Conservation (phyloP, 2,113 vertebrate species). For the Tamias sibiricus region DNA sequence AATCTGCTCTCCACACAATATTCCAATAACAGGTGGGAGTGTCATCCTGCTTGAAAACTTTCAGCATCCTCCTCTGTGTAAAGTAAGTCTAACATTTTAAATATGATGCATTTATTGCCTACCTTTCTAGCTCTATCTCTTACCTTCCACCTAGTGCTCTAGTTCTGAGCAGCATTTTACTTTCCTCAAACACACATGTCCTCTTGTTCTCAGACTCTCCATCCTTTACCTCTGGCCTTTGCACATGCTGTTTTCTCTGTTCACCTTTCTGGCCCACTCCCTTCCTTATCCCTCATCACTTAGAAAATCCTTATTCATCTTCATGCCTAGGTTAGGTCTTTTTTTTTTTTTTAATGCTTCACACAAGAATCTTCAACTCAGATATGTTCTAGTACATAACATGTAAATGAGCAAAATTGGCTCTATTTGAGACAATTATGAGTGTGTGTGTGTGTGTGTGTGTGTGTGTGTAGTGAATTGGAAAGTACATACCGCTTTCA, state of each 20-base stretch:
- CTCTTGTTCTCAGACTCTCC: background rate
- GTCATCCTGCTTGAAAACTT: background rate
- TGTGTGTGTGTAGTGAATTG: background rate
- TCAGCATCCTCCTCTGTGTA: background rate
- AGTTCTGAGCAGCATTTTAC: background rate
- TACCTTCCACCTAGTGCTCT: background rate
- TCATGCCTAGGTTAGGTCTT: background rate
- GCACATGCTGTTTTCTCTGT: background rate
- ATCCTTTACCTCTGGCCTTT: background rate
- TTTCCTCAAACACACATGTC: background rate
- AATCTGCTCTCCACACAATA: background rate
- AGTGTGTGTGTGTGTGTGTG: too few relatives aligned
- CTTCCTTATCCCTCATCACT: background rate
- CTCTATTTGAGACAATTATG: background rate
- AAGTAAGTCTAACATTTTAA: background rate
- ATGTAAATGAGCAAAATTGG: background rate
- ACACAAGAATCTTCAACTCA: background rate
- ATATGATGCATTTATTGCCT: background rate
- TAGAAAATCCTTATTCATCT: background rate
- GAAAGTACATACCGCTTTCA: background rate
- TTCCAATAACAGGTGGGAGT: background rate
- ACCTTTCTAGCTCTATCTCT: background rate
- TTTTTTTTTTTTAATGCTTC: background rate
- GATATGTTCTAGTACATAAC: background rate
- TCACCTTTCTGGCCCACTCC: background rate